Percentiles rank a stretch among this genome's conserved stretches.
Evolutionary conservation across 2,113 vertebrate genomes (phyloP).

Genomic region (Clarias macrocephalus): DNA sequence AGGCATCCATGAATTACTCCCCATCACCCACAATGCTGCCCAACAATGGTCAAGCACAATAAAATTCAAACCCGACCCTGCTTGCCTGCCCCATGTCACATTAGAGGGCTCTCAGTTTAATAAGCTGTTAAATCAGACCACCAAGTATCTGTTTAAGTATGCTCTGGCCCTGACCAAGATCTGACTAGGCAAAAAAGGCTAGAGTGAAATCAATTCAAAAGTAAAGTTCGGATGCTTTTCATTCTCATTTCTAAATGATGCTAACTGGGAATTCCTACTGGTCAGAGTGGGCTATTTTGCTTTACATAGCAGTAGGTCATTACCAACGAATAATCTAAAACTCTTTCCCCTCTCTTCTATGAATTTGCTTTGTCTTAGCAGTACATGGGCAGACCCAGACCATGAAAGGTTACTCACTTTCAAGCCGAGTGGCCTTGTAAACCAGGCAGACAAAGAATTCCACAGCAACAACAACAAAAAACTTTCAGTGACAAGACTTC

Average conservation of each 20-base stretch:
- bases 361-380: slow-evolving; percentile 40
- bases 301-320: slow-evolving; percentile 38
- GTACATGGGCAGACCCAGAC: slow-evolving; percentile 27
- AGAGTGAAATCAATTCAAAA: slow-evolving; percentile 34
- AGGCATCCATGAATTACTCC: slow-evolving; percentile 51
- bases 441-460: slow-evolving; percentile 44
- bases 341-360: slow-evolving; percentile 6
- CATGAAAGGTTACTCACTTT: slow-evolving; percentile 31
- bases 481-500: slow-evolving; percentile 30
- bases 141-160: slow-evolving; percentile 48
- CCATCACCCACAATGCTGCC: slow-evolving; percentile 23
- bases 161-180: neutral
- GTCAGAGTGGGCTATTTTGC: slow-evolving; percentile 30
- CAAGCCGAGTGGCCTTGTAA: slow-evolving; percentile 43
- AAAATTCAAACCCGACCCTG: slow-evolving; percentile 47
- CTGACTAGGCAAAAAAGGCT: neutral
- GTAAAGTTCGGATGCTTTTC: slow-evolving; percentile 41
- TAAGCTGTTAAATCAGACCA: slow-evolving; percentile 61
- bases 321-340: slow-evolving; percentile 38
- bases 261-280: slow-evolving; percentile 37
- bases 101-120: slow-evolving; percentile 51
- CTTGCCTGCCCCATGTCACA: slow-evolving; percentile 52
- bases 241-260: slow-evolving; percentile 44
- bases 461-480: slow-evolving; percentile 25
- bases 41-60: slow-evolving; percentile 56